phyloP scores from a whole-genome alignment of 2,113 vertebrate species.

The Euleptes europaea region DNA sequence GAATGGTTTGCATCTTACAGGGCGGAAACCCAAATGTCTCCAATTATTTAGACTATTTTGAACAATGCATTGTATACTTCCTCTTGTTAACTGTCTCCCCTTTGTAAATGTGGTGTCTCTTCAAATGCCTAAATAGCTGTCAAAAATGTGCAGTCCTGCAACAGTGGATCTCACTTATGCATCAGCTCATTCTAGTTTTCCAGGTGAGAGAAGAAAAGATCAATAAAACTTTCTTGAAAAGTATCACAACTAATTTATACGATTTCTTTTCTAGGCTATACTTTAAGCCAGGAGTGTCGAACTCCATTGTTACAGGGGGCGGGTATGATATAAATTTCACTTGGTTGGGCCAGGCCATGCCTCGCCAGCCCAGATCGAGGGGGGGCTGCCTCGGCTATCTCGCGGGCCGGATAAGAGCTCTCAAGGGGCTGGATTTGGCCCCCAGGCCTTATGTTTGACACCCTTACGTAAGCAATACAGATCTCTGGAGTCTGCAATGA shows the following conservation, averaged over 20 bases:
- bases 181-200: slow-evolving; percentile 15
- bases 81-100: neutral
- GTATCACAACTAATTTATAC: slow-evolving; percentile 37
- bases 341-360: too few species aligned
- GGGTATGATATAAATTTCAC: too few species aligned
- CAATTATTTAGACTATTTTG: neutral
- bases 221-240: slow-evolving; percentile 17
- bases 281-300: too few species aligned
- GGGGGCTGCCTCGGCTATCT: too few species aligned
- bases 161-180: neutral
- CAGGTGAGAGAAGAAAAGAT: neutral
- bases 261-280: slow-evolving; percentile 8
- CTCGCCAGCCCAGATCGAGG: too few species aligned
- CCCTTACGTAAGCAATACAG: slow-evolving; percentile 8
- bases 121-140: slow-evolving; percentile 5
- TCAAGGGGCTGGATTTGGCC: too few species aligned
- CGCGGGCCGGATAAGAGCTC: too few species aligned
- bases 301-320: too few species aligned
- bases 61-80: neutral
- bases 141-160: neutral
- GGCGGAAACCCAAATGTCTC: neutral
- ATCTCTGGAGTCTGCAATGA: slow-evolving; percentile 9
- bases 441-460: too few species aligned
- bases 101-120: slow-evolving; percentile 19
- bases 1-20: neutral